phyloP scores from a whole-genome alignment of 2,797 vertebrate genomes.

The Helicolenus hilgendorfi region DNA sequence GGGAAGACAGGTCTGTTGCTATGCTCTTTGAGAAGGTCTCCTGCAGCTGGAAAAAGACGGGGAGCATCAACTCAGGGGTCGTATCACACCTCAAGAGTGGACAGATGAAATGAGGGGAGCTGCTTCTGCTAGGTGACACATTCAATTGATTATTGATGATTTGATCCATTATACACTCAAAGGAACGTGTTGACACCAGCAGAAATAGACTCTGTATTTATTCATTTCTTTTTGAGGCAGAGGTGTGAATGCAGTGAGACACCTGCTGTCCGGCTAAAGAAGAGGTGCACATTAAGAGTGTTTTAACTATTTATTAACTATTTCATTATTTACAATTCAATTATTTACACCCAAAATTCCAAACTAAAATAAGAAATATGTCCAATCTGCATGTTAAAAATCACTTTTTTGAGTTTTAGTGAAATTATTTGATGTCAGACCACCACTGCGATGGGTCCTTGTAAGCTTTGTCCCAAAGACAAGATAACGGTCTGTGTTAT shows the following conservation, averaged over 20 bases:
- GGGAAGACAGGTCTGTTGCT: slow-evolving; percentile 90
- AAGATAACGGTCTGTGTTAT: slow-evolving; percentile 24
- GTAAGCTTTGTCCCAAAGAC: slow-evolving; percentile 34
- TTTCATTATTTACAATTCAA: slow-evolving; percentile 44
- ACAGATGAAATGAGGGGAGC: slow-evolving; percentile 51
- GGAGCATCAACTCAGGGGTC: slow-evolving; percentile 55
- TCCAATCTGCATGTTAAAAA: neutral
- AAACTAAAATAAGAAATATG: neutral
- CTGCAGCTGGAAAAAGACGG: slow-evolving; percentile 59
- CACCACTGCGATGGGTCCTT: neutral
- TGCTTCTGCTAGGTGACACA: slow-evolving; percentile 62
- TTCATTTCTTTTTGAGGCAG: slow-evolving; percentile 68
- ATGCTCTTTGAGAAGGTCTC: slow-evolving; percentile 87
- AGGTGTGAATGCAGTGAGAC: slow-evolving; percentile 79
- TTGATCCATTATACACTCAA: slow-evolving; percentile 81
- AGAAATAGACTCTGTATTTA: slow-evolving; percentile 71
- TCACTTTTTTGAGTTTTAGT: neutral
- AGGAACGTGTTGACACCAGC: slow-evolving; percentile 80
- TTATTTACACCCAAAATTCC: slow-evolving; percentile 19
- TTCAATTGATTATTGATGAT: slow-evolving; percentile 89
- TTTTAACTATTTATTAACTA: slow-evolving; percentile 68
- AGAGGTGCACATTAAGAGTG: slow-evolving; percentile 14
- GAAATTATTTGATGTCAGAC: neutral
- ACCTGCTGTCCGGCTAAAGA: slow-evolving; percentile 40
- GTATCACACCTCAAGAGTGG: slow-evolving; percentile 80